Evolutionary conservation across 2,888 invertebrate species (phyloP), one percentile per base, ranked within the genome.

Genomic region (Watsonalla binaria): DNA sequence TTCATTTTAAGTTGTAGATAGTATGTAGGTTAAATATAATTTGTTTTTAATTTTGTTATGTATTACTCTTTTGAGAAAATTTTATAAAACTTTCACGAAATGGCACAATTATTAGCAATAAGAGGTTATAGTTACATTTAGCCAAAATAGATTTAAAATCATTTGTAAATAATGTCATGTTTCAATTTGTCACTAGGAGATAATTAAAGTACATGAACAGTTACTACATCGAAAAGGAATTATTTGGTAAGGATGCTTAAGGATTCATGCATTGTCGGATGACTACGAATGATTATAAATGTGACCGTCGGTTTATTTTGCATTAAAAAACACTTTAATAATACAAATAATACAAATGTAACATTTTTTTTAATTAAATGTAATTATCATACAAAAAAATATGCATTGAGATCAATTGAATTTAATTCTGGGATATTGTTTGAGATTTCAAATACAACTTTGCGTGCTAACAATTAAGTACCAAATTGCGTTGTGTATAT

Each of bases 61-160:
- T 70, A 72, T 66, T 56, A 24, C 24, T 24, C 24, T 67, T 72
- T 67, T 54, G 68, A 68, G 71, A 64, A 65, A 61, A 72, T 61
- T 64, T 73, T 35, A n/a, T 11, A 15, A 49, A 35, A 49, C 37
- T 37, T 70, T 76, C 83, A 86, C 81, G 68, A 78, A 75, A 88
- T 73, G 87, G 89, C 90, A 90, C 90, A 88, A 89, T 80, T 82
- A 79, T 84, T 86, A 76, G 62, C 47, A 13, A 6, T 89, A 88
- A 86, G 84, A 72, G 76, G 74, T 87, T 86, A 86, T 74, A 90
- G 88, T 77, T 80, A 88, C 83, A 78, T 87, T 87, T 90, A 90
- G 90, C 90, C 90, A 90, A 90, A 90, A 87, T 90, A 90, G 87
- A 74, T 78, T 82, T 53, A 70, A 78, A 82, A 76, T 75, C 81